Evolutionary conservation across 2,113 vertebrate genomes (phyloP), one percentile per base, ranked within the genome.

Genomic region (Cavia aperea): DNA sequence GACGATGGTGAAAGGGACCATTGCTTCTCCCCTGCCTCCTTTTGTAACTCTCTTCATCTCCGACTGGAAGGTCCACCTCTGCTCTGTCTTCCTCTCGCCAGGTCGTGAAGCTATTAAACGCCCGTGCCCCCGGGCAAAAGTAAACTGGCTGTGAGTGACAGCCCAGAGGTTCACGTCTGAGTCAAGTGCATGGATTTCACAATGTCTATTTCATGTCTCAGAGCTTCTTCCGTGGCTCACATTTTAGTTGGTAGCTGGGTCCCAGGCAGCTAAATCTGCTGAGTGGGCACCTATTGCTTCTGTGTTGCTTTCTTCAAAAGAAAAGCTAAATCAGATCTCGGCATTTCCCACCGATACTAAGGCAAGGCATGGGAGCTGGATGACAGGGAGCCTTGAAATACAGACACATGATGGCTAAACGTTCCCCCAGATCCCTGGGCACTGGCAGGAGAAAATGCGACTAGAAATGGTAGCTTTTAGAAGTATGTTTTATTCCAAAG

Each of bases 401-500:
- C 5, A 85, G 36, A 63, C 13, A 24, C 18, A 7, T 26, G 36
- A 2, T 21, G 7, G 68, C 49, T 73, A 94, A 84, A 81, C 16
- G 87, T 54, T 73, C 72, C 54, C 39, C 36, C 58, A 70, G 46
- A 78, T 39, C 36, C 36, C 36, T 83, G 79, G 51, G 58, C 89
- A 54, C 86, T 77, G n/a, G 43, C 62, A 62, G 60, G 15, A 83
- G 83, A 75, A 56, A 81, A 29, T 70, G 66, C 54, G 29, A 68
- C 63, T 68, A 46, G 43, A 88, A 93, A 88, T 24, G 66, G 56
- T 60, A 85, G 85, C 86, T 94, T 89, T 75, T 66, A 90, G 66
- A 91, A 93, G 29, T 29, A 86, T 39, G 39, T 72, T 89, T 96
- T 89, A 90, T 78, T 92, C 82, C 82, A 91, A 77, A 91, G 85